These are phyloP conservation scores for Pandemis heparana DNA, from an alignment of 2,888 invertebrate genomes.

Conservation along the genomic window DNA sequence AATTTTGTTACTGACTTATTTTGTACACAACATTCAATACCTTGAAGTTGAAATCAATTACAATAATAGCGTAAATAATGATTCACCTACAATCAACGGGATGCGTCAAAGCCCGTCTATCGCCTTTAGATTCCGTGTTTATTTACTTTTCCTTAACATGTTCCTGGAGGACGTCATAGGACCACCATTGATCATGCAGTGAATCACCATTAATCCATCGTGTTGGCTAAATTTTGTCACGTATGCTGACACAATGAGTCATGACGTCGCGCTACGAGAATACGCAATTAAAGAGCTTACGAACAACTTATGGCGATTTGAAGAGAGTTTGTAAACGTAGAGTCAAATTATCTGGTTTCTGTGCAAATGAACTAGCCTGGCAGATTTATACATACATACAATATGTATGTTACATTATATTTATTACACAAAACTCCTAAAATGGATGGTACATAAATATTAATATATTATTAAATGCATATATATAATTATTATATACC, in stretches of 20 bases:
- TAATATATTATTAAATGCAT: too few species aligned
- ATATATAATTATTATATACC: too few species aligned
- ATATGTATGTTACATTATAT: too few species aligned
- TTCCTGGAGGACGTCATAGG: slow-evolving; percentile 27
- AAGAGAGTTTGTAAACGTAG: neutral
- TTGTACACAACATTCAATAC: neutral
- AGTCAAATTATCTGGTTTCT: neutral
- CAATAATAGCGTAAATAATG: slow-evolving; percentile 9
- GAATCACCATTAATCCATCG: slow-evolving; percentile 33
- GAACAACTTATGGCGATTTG: slow-evolving; percentile 1
- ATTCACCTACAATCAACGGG: slow-evolving; percentile 20
- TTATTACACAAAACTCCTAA: too few species aligned
- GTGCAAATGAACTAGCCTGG: too few species aligned
- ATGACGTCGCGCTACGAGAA: slow-evolving; percentile 20
- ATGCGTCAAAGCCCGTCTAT: slow-evolving; percentile 20
- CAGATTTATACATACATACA: too few species aligned
- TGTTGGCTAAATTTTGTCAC: slow-evolving; percentile 47
- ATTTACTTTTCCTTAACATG: slow-evolving; percentile 26
- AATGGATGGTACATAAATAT: too few species aligned
- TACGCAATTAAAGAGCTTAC: slow-evolving; percentile 9
- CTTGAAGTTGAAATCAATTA: neutral
- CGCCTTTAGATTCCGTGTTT: slow-evolving; percentile 11
- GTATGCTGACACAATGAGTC: slow-evolving; percentile 43
- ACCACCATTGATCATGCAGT: slow-evolving; percentile 19
- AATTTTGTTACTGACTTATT: too few species aligned